Conservation (phyloP, 92 coral and sea anemone species). For the Actinernus sp. region DNA sequence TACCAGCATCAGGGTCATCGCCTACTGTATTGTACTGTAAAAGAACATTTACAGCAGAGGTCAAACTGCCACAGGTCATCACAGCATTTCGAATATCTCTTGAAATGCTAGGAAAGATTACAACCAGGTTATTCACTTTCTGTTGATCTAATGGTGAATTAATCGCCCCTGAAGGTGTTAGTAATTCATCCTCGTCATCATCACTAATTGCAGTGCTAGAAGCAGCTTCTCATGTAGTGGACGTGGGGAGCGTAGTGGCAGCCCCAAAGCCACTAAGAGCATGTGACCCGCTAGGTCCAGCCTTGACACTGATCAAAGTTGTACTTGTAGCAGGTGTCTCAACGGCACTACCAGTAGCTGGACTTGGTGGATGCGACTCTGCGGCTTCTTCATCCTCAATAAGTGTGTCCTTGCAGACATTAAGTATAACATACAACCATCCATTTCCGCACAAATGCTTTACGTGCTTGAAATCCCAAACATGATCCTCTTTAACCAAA, state of each 20-base stretch:
- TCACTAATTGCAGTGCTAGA: conserved; percentile 10
- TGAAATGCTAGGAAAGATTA: conserved; percentile 40
- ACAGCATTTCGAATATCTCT: conserved; percentile 16
- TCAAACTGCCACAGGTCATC: conserved; percentile 25
- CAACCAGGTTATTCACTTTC: conserved; percentile 28
- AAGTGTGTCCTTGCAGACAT: conserved; percentile 31
- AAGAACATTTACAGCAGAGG: conserved; percentile 41
- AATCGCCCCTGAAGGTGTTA: conserved; percentile 32
- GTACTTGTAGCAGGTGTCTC: no score
- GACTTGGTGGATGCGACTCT: conserved; percentile 34
- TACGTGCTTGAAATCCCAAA: conserved; percentile 67
- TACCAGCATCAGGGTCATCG: conserved; percentile 8
- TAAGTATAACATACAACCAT: conserved; percentile 57
- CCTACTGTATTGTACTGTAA: conserved; percentile 20
- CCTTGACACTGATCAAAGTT: conserved; percentile 13
- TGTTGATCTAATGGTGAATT: conserved; percentile 23
- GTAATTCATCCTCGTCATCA: conserved; percentile 17
- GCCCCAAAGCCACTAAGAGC: conserved; percentile 16
- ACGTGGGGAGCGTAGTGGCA: conserved; percentile 21
- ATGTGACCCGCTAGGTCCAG: conserved; percentile 29
- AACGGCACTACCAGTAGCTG: conserved; percentile 23
- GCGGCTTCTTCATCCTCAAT: conserved; percentile 9
- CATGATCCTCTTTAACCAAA: conserved; percentile 46
- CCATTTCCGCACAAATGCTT: conserved; percentile 67
- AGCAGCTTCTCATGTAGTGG: conserved; percentile 13